Percentiles rank a stretch among this genome's conserved stretches.
phyloP scores from a whole-genome alignment of 92 coral and sea anemone species.

The Pocillopora grandis region DNA sequence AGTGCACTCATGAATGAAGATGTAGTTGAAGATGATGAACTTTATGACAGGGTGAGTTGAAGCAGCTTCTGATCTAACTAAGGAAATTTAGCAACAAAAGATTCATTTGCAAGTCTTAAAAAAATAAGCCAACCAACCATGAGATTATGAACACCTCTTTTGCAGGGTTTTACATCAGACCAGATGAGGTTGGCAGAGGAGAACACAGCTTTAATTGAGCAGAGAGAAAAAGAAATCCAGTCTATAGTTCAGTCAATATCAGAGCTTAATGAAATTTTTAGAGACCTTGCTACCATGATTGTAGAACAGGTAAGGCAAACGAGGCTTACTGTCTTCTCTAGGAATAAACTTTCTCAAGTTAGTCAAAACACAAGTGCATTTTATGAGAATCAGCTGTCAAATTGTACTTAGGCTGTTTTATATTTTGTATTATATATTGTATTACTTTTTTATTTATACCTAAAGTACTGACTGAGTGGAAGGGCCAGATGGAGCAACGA shows the following conservation, averaged over 20 bases:
- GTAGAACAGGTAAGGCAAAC: slow-evolving; percentile 81
- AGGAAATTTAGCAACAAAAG: background rate
- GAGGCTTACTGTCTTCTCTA: too few relatives aligned
- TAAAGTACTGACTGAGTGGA: too few relatives aligned
- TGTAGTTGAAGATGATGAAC: slow-evolving; percentile 86
- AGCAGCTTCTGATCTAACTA: background rate
- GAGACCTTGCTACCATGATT: slow-evolving; percentile 93
- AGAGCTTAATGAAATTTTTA: slow-evolving; percentile 93
- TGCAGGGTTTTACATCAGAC: slow-evolving; percentile 90
- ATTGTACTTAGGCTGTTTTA: too few relatives aligned
- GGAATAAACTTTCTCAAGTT: too few relatives aligned
- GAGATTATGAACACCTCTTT: too few relatives aligned
- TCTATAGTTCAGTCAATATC: slow-evolving; percentile 92
- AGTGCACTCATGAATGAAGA: slow-evolving; percentile 98
- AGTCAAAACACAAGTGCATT: background rate
- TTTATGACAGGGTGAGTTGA: slow-evolving; percentile 84
- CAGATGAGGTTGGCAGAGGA: slow-evolving; percentile 95
- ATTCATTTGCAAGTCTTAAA: background rate
- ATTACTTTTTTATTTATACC: too few relatives aligned
- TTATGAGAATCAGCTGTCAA: too few relatives aligned
- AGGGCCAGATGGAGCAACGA: too few relatives aligned
- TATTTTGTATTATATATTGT: too few relatives aligned
- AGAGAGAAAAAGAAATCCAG: slow-evolving; percentile 96
- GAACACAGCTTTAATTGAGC: slow-evolving; percentile 78
- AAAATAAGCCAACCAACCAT: too few relatives aligned